Conservation (phyloP, 2,797 vertebrate genomes). For the Ambastaia sidthimunki region DNA sequence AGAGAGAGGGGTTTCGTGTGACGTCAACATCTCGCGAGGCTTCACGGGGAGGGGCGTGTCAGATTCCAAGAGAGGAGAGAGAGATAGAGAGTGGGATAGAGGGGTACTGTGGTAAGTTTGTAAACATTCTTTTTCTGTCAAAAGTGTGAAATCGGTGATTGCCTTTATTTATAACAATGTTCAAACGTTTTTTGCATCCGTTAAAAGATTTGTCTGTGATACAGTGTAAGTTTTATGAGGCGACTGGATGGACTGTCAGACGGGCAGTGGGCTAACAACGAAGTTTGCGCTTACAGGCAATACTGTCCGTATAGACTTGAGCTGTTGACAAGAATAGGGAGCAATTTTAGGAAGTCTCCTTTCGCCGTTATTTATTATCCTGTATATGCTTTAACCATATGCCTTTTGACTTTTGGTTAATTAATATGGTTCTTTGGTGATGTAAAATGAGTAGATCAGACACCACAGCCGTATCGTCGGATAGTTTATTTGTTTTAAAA, state of each 20-base stretch:
- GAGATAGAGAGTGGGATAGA: conserved; percentile 67
- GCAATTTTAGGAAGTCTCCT: background rate
- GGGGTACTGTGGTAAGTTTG: conserved; percentile 85
- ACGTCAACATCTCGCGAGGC: conserved; percentile 74
- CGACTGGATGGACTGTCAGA: conserved; percentile 54
- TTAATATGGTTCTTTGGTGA: background rate
- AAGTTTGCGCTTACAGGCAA: conserved; percentile 24
- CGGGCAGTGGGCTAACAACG: conserved; percentile 42
- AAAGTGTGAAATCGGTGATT: conserved; percentile 48
- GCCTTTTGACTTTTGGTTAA: background rate
- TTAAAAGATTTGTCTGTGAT: conserved; percentile 10
- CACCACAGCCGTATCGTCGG: background rate
- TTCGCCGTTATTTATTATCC: background rate
- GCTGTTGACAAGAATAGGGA: conserved; percentile 48
- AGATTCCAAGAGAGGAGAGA: conserved; percentile 80
- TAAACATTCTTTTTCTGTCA: conserved; percentile 81
- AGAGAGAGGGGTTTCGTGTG: conserved; percentile 8
- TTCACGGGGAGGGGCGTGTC: conserved; percentile 79
- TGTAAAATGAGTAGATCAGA: background rate
- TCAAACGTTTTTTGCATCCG: background rate
- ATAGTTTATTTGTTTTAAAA: conserved; percentile 32
- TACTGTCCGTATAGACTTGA: background rate
- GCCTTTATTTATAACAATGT: conserved; percentile 17
- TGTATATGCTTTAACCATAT: background rate
- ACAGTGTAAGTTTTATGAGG: conserved; percentile 21